Base-by-base conservation (phyloP, 2,888 invertebrate genomes). In the Eristalis intricaria region DNA sequence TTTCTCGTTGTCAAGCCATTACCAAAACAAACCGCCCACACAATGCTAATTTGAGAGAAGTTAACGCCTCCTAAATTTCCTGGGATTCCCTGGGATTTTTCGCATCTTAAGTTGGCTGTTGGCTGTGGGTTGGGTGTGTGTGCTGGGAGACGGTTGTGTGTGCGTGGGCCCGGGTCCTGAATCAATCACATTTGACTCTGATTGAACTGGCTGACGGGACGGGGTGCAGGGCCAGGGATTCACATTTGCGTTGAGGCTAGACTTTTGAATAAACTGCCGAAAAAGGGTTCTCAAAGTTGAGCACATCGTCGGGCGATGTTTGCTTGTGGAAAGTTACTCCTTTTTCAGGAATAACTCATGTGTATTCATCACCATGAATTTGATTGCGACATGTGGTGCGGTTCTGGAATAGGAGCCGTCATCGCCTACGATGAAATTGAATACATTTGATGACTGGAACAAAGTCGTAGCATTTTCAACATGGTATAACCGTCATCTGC, bases 1-100 rank as follows among this genome's bases (percentile, higher is more conserved):
- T 43, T 19, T 63, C 29, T 50, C 29, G 43, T 43, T 73, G 73
- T 73, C 73, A 63, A 63, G 73, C 63, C 73, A 73, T 73, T 73
- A 73, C 73, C 22, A 63, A 73, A 63, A 73, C 73, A 73, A 73
- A 73, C 73, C 63, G 50, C 63, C 73, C 50, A 50, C 63, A 63
- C 73, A 63, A 32, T 43, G 73, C 73, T 63, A 73, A 73, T 73
- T 73, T 63, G 13, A 50, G 43, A 50, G 32, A 63, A 73, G 43
- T 73, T 73, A 63, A 73, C 50, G 73, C 63, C 63, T 70, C 32
- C 40, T 40, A 61, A 73, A 63, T 23, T 73, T 63, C 22, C 22
- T 19, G 19, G 63, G 29, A 32, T 50, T 32, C 22, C 22, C 19
- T 63, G 38, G 61, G 70, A 38, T 60, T 38, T 61, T 38, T 38